Base-by-base conservation (phyloP, 2,113 vertebrate genomes). In the Ammodramus savannarum region DNA sequence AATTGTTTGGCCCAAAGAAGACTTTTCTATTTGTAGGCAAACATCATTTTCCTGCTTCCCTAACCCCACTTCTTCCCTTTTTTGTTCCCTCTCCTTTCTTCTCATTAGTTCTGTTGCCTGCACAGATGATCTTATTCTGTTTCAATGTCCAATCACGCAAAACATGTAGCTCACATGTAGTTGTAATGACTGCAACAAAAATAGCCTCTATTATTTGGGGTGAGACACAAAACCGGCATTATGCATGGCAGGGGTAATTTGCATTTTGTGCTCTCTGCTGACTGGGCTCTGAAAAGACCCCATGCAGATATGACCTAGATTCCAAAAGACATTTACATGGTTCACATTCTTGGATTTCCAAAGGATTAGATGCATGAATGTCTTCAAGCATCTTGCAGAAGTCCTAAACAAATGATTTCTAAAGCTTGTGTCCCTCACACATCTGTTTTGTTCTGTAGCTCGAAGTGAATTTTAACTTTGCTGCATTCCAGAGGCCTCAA, bases 191-290 rank as follows among this genome's bases (percentile, higher is more conserved):
- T 93, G 78, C 87, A 91, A 75, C 62, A 85, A 95, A 95, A 91
- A 75, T 51, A 94, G 78, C 69, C 87, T 94, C 91, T 85, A 85
- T 95, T 95, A 75, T 95, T 93, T 91, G 85, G 82, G 85, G 67
- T 4, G 11, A 89, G 84, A 94, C 91, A 95, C 91, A 95, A 94
- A 95, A 86, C 63, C 0, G 36, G 77, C 76, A 89, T 92, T 95
- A 94, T 96, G 89, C 89, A 68, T 63, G 72, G 87, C 54, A 89
- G 69, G 20, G 57, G 44, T 79, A 93, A 97, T 97, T 94, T 97
- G 95, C 92, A 95, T 97, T 96, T 95, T 85, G 90, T 95, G 93
- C 77, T 96, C 82, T 90, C 78, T 93, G 78, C 87, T 91, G 87
- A 78, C 85, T 76, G 87, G 85, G 78, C 88, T 91, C 81, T 94